Conservation (phyloP, 2,888 invertebrate genomes). For the Morinoia aosen region DNA sequence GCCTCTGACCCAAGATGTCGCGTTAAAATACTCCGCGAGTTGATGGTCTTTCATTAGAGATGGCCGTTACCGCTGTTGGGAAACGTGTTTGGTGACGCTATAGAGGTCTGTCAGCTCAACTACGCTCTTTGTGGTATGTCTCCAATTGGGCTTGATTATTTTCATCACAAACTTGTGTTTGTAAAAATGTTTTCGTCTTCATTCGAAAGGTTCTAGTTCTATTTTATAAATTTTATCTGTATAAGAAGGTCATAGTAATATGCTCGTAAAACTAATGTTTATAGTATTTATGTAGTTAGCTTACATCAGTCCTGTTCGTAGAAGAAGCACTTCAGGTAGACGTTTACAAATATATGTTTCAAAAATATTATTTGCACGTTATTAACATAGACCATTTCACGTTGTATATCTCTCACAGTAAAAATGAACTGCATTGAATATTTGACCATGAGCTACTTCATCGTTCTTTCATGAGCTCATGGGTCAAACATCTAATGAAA, state of each 20-base stretch:
- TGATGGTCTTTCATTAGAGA: background rate
- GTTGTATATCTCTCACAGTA: background rate
- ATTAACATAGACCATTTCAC: background rate
- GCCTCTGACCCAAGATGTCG: background rate
- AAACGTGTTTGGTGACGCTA: background rate
- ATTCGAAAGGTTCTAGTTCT: background rate
- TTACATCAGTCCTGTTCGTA: background rate
- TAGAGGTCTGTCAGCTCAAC: background rate
- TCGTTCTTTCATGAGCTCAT: background rate
- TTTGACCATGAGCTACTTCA: background rate
- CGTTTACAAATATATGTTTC: background rate
- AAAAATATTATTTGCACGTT: constrained; percentile 3
- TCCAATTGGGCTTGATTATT: background rate
- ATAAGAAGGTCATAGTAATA: background rate
- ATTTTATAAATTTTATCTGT: background rate
- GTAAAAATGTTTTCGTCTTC: background rate
- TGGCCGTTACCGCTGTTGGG: too few relatives aligned
- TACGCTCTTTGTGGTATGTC: background rate
- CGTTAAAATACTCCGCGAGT: background rate
- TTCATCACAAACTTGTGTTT: background rate
- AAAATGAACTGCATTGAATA: background rate
- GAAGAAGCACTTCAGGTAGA: constrained; percentile 13
- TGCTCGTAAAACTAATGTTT: background rate
- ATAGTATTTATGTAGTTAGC: constrained; percentile 4
- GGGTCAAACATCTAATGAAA: background rate